Evolutionary conservation across 2,888 invertebrate species (phyloP), one percentile per base, ranked within the genome.

Genomic region (Caradrina kadenii): DNA sequence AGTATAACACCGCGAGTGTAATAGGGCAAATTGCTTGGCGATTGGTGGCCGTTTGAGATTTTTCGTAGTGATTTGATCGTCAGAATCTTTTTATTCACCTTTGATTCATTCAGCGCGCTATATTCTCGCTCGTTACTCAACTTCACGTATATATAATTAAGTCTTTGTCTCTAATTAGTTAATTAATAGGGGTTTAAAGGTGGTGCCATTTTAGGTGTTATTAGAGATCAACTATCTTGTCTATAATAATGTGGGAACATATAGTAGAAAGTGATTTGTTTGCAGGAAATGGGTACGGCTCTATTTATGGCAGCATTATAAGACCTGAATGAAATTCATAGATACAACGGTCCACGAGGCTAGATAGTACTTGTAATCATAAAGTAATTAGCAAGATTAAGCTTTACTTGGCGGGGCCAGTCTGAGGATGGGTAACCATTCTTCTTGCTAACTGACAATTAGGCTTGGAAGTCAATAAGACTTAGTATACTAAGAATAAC

Each of bases 1-100:
- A 11, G 82, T 45, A 42, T 84, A 77, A 70, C 70, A 81, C 22
- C 48, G 54, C 50, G 54, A 62, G 67, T 61, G 64, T 68, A 69
- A 58, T 69, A 26, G 65, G 60, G 60, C 65, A 69, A 82, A 73
- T 84, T 72, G 64, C 31, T 39, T 61, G 19, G 19, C 53, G 73
- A 80, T 77, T 72, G 60, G 58, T 21, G 19, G 35, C 52, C 53
- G 71, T 59, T 61, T 21, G 48, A 66, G 73, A 79, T 76, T 72
- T 69, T 73, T 55, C 45, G 55, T 55, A 58, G 58, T 82, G 85
- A 82, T 83, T 84, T 79, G 69, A 84, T 73, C 50, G 66, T 7
- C 13, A 21, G 31, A 63, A 63, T 56, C 35, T 64, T 69, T 74
- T 63, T 65, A 61, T 63, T 56, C 54, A 26, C 10, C 48, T 67